Evolutionary conservation across 1,140 invertebrate species (phyloP).

Genomic region (Panagrolaimus sp.): DNA sequence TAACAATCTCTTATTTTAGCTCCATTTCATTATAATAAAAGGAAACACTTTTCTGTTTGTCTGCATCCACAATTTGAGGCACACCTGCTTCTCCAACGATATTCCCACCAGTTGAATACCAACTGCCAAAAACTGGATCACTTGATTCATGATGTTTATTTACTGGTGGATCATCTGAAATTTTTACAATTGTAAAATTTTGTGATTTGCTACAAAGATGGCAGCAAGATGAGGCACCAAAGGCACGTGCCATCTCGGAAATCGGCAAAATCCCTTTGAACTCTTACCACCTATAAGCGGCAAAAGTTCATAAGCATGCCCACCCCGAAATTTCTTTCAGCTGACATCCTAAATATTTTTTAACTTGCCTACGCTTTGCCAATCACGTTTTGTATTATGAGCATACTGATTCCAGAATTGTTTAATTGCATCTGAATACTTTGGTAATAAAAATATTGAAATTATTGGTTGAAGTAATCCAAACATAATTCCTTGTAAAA

Average conservation of each 20-base stretch:
- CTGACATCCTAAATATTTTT: too few species aligned
- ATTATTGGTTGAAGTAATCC: not conserved
- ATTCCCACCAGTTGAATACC: constrained; percentile 33
- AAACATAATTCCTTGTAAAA: not conserved
- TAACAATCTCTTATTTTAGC: too few species aligned
- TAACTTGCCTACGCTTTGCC: constrained; percentile 28
- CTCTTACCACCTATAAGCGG: too few species aligned
- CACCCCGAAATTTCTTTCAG: too few species aligned
- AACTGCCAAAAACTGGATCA: constrained; percentile 27
- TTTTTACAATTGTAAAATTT: not conserved
- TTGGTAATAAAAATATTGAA: not conserved
- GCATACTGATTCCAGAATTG: constrained; percentile 5
- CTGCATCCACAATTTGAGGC: constrained; percentile 2
- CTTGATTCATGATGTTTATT: constrained; percentile 20
- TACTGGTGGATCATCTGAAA: constrained; percentile 28
- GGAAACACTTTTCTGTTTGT: constrained; percentile 9
- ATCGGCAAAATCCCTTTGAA: too few species aligned
- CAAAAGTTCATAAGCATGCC: too few species aligned
- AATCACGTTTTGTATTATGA: constrained; percentile 31
- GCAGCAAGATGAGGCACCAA: too few species aligned
- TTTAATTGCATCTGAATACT: not conserved
- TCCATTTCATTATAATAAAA: constrained; percentile 8
- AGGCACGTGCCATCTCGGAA: too few species aligned
- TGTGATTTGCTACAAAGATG: too few species aligned
- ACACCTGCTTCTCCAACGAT: constrained; percentile 31